phyloP scores from a whole-genome alignment of 2,113 vertebrate genomes.

The Pseudolaguvia tuberculata region DNA sequence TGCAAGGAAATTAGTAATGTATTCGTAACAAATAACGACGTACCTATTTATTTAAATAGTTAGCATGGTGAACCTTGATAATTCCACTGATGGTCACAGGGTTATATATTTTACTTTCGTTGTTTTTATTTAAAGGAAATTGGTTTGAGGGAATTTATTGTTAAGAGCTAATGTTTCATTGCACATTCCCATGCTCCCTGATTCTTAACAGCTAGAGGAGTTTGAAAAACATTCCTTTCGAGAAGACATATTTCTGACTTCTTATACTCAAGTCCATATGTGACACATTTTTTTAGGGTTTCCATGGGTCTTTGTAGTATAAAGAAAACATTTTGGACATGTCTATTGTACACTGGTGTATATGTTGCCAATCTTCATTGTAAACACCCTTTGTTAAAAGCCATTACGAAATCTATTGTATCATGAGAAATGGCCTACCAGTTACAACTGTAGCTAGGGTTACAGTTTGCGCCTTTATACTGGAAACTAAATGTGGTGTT shows the following conservation, averaged over 20 bases:
- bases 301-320: slow-evolving; percentile 28
- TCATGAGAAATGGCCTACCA: slow-evolving; percentile 8
- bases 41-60: background rate
- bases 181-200: slow-evolving; percentile 58
- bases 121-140: slow-evolving; percentile 27
- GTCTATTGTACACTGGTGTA: slow-evolving; percentile 8
- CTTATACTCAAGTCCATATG: background rate
- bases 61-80: background rate
- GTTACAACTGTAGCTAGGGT: slow-evolving; percentile 16
- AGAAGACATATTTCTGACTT: slow-evolving; percentile 18
- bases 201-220: background rate
- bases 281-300: slow-evolving; percentile 1
- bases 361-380: slow-evolving; percentile 12
- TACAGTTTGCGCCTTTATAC: slow-evolving; percentile 9
- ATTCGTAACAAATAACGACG: too few relatives aligned
- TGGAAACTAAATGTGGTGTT: background rate
- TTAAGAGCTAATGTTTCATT: slow-evolving; percentile 45
- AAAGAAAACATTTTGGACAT: background rate
- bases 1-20: too few relatives aligned
- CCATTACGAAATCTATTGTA: slow-evolving; percentile 26
- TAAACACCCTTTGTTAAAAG: too few relatives aligned
- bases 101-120: background rate
- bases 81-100: background rate
- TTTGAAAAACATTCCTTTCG: slow-evolving; percentile 7
- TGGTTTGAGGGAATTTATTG: slow-evolving; percentile 48